phyloP scores from a whole-genome alignment of 2,113 vertebrate species.

The Hemicordylus capensis region DNA sequence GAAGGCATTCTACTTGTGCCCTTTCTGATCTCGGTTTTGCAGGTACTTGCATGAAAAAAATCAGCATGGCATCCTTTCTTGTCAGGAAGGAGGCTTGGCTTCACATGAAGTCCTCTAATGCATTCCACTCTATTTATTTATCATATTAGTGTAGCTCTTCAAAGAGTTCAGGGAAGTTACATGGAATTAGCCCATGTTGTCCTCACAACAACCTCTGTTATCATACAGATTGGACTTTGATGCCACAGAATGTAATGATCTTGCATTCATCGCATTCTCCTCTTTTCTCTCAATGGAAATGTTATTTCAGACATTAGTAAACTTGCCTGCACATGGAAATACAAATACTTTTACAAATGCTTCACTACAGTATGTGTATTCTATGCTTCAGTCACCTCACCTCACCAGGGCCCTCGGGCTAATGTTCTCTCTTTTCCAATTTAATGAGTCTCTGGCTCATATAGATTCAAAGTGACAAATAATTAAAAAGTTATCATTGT shows the following conservation, averaged over 20 bases:
- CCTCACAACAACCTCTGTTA: neutral
- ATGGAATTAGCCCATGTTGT: neutral
- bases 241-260: neutral
- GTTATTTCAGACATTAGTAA: neutral
- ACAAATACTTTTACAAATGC: neutral
- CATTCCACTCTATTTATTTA: neutral
- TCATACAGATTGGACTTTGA: neutral
- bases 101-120: neutral
- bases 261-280: neutral
- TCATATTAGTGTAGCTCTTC: neutral
- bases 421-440: neutral
- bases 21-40: neutral
- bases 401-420: neutral
- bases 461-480: slow-evolving; percentile 24
- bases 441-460: slow-evolving; percentile 7
- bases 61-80: rapidly evolving
- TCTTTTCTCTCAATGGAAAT: neutral
- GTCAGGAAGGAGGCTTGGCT: neutral
- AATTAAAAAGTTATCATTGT: slow-evolving; percentile 10
- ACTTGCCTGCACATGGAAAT: neutral
- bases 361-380: neutral
- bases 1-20: too few relatives aligned
- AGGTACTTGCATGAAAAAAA: neutral
- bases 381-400: neutral
- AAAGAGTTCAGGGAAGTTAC: neutral